A percentile compares a stretch with the other conserved stretches of the same genome.
These are phyloP conservation scores for Polypterus bichir DNA, from an alignment of 2,113 vertebrate genomes.

Conservation along the genomic window DNA sequence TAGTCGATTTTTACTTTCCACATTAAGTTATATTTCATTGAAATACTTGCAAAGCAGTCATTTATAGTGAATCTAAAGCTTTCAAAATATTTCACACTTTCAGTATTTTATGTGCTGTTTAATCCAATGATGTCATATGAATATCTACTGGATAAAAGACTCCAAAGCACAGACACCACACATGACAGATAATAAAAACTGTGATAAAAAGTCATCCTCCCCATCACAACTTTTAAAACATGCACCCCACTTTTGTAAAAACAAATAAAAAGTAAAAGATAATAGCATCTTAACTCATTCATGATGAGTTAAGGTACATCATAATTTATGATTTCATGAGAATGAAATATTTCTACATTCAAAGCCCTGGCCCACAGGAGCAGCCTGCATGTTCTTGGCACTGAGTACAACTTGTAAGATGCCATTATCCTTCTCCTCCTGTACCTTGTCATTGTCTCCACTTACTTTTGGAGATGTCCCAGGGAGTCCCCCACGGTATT, in stretches of 20 bases:
- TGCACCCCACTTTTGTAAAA: background rate
- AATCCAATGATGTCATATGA: background rate
- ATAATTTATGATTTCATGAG: background rate
- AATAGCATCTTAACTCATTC: background rate
- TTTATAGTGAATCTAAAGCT: too few species aligned
- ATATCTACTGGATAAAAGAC: background rate
- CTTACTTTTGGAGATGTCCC: slow-evolving; percentile 89
- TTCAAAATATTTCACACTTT: too few species aligned
- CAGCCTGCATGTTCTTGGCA: background rate
- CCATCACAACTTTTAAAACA: too few species aligned
- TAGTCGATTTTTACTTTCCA: too few species aligned
- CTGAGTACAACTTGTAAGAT: background rate
- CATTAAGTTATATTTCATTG: too few species aligned
- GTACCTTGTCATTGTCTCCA: background rate
- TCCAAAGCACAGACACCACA: too few species aligned
- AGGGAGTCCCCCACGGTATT: slow-evolving; percentile 65
- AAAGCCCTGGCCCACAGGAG: background rate
- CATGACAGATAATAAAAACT: too few species aligned
- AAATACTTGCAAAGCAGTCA: too few species aligned
- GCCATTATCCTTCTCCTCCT: background rate
- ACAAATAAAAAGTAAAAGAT: background rate
- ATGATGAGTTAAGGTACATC: background rate
- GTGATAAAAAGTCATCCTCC: too few species aligned
- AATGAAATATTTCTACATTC: background rate
- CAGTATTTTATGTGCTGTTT: background rate